Evolutionary conservation across 2,113 vertebrate genomes (phyloP).

Genomic region (Lynx canadensis): DNA sequence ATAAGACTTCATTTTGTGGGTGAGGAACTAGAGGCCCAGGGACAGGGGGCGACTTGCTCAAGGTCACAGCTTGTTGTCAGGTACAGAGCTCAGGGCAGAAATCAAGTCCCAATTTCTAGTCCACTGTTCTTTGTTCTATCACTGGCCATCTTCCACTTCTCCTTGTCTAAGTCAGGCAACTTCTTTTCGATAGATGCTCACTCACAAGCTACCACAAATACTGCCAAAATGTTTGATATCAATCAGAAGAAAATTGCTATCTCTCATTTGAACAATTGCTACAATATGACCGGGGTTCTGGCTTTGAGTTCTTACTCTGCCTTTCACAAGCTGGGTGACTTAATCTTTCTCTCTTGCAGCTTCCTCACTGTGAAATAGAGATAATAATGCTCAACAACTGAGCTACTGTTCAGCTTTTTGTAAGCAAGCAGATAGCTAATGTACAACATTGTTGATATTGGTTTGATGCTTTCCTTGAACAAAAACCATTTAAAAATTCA

Average conservation of each 20-base stretch:
- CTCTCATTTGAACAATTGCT: background rate
- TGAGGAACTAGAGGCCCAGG: background rate
- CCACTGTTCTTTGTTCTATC: background rate
- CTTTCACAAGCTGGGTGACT: background rate
- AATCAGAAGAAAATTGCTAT: background rate
- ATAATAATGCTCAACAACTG: too few relatives aligned
- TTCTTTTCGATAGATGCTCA: background rate
- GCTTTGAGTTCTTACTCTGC: background rate
- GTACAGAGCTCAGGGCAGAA: background rate
- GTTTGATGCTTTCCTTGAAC: background rate
- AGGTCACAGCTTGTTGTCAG: background rate
- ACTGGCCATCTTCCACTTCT: background rate
- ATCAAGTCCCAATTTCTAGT: background rate
- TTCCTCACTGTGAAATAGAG: background rate
- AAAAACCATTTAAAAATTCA: background rate
- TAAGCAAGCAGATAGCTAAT: background rate
- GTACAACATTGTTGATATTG: background rate
- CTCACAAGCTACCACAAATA: background rate
- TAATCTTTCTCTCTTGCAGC: background rate
- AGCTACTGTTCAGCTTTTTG: background rate
- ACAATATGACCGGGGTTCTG: background rate
- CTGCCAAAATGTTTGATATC: background rate
- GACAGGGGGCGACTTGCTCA: background rate
- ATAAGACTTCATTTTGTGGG: background rate
- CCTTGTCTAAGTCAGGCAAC: background rate